A percentile compares a stretch with the other conserved stretches of the same genome.
Conservation (phyloP, 2,113 vertebrate species). For the Panurus biarmicus region DNA sequence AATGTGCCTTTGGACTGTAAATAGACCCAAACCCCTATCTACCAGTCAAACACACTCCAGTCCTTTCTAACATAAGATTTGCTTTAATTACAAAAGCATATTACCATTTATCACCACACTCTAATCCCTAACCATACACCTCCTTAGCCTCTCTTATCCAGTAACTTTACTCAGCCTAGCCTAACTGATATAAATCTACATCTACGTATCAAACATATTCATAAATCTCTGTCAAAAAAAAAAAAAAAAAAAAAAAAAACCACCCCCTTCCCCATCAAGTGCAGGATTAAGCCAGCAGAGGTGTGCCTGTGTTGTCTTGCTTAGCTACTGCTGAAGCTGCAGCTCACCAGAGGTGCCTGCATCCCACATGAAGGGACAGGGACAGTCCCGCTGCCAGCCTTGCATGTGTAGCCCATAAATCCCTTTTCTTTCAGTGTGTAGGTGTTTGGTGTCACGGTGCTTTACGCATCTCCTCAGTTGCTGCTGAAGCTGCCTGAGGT, state of each 20-base stretch:
- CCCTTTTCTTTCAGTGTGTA: background rate
- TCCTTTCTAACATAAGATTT: background rate
- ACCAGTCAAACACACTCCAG: background rate
- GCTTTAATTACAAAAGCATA: slow-evolving; percentile 36
- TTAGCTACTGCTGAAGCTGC: background rate
- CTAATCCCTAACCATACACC: slow-evolving; percentile 49
- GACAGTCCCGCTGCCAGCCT: background rate
- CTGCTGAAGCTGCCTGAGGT: slow-evolving; percentile 27
- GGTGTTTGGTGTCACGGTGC: slow-evolving; percentile 13
- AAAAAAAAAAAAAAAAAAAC: background rate
- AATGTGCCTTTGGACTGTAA: slow-evolving; percentile 32
- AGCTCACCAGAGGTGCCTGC: background rate
- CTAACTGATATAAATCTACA: slow-evolving; percentile 37
- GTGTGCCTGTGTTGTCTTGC: background rate
- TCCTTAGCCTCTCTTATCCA: slow-evolving; percentile 23
- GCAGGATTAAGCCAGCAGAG: background rate
- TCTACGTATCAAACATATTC: slow-evolving; percentile 52
- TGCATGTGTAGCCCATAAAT: background rate
- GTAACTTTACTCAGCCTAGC: slow-evolving; percentile 29
- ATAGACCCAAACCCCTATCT: background rate
- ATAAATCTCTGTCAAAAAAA: background rate
- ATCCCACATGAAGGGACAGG: background rate
- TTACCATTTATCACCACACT: background rate
- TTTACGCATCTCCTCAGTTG: slow-evolving; percentile 13
- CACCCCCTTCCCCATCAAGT: background rate